These are phyloP conservation scores for Keiferia lycopersicella DNA, from an alignment of 2,888 invertebrate genomes.

Conservation along the genomic window DNA sequence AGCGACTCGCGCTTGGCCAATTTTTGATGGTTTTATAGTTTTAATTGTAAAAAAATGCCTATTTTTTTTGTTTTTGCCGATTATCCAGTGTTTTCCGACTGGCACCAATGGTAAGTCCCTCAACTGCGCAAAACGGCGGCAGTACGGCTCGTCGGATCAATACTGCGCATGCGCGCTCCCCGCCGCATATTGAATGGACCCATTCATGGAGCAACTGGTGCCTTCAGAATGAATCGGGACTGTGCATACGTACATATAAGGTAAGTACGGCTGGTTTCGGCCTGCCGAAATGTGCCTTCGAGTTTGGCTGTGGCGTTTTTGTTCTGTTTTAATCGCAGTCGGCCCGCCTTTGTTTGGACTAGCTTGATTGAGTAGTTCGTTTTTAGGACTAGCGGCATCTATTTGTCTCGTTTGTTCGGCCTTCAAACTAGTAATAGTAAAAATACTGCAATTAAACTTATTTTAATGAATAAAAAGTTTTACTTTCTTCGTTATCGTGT, in stretches of 20 bases:
- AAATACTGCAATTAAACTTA: too few relatives aligned
- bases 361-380: too few relatives aligned
- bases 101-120: slow-evolving; percentile 37
- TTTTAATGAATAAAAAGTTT: too few relatives aligned
- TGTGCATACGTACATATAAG: slow-evolving; percentile 10
- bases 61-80: too few relatives aligned
- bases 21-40: too few relatives aligned
- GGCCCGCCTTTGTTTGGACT: background rate
- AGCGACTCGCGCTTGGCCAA: too few relatives aligned
- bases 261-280: background rate
- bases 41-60: too few relatives aligned
- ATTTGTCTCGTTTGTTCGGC: too few relatives aligned
- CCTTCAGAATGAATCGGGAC: slow-evolving; percentile 57
- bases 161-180: slow-evolving; percentile 55
- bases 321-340: background rate
- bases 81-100: background rate
- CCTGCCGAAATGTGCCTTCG: background rate
- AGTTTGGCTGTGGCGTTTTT: background rate
- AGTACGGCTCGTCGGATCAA: slow-evolving; percentile 51
- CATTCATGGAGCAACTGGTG: slow-evolving; percentile 73
- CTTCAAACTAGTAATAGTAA: too few relatives aligned
- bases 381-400: background rate
- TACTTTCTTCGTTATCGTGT: too few relatives aligned
- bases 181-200: slow-evolving; percentile 65
- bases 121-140: slow-evolving; percentile 36